Base-by-base conservation (phyloP, 2,797 vertebrate genomes). In the Poeciliopsis gracilis region DNA sequence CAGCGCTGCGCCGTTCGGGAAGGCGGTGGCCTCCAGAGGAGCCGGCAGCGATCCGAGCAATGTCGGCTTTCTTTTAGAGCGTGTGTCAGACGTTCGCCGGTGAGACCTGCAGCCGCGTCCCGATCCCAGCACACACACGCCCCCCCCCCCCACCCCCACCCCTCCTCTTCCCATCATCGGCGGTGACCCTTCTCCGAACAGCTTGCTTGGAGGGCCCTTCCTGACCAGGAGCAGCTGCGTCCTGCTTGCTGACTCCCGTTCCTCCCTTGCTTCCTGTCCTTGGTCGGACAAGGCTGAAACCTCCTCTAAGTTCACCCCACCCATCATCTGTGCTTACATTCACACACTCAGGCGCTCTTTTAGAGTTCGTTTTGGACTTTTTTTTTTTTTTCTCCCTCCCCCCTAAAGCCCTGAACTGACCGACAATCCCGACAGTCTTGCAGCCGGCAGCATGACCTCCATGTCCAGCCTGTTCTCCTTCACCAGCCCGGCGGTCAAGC, bases 381-480 rank as follows among this genome's bases (percentile, higher is more conserved):
- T 28, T 49, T 3, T 51, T 23, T 51, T 23, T 51, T 51, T 47
- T 0, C 16, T 4, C 45, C 49, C 49, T 23, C 20, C 2, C 49
- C 49, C 8, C 49, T 23, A 53, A 25, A 53, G 10, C 2, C 16
- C 82, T 80, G 77, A 79, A 85, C 79, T 79, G 59, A 78, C 53
- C 73, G 7, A 73, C 69, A 53, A 45, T 30, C 18, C 41, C 70
- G 51, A 77, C 80, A 83, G 43, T 82, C 49, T 72, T 72, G 45
- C 82, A 69, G 61, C 83, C 69, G 87, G 72, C 86, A 92, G 88
- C 84, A 99, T 98, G 97, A 98, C 97, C 94, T 97, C 98, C 93
- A 99, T 99, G 98, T 98, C 98, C 93, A 99, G 98, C 94, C 96
- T 99, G 91, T 99, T 99, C 93, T 99, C 98, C 87, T 99, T 99